A percentile compares a stretch with the other conserved stretches of the same genome.
Evolutionary conservation across 2,888 invertebrate genomes (phyloP).

Genomic region (Oeneis ivallda): DNA sequence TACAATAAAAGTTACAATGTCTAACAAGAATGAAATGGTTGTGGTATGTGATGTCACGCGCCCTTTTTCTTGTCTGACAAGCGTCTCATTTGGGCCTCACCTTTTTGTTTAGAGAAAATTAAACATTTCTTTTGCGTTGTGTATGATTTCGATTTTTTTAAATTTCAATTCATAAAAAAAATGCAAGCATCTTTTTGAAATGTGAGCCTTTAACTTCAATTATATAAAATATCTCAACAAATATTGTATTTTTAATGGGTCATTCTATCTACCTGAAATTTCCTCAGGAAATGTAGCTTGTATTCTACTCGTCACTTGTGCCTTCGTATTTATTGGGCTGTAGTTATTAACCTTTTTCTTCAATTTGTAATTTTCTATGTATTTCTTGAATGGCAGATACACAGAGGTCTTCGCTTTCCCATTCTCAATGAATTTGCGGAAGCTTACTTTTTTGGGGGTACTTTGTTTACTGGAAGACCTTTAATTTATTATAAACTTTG

Average conservation of each 20-base stretch:
- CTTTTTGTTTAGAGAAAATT: too few relatives aligned
- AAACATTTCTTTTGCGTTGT: too few relatives aligned
- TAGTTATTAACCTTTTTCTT: constrained; percentile 67
- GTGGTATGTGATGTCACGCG: too few relatives aligned
- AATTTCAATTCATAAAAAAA: too few relatives aligned
- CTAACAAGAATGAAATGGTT: too few relatives aligned
- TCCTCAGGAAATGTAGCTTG: constrained; percentile 63
- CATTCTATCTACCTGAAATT: constrained; percentile 56
- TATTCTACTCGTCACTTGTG: constrained; percentile 62
- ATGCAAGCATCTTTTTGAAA: too few relatives aligned
- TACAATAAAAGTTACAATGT: too few relatives aligned
- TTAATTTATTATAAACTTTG: constrained; percentile 32
- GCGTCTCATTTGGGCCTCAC: too few relatives aligned
- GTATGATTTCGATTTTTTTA: too few relatives aligned
- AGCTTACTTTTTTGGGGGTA: constrained; percentile 75
- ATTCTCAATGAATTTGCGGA: constrained; percentile 73
- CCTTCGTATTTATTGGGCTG: constrained; percentile 67
- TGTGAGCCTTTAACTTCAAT: too few relatives aligned
- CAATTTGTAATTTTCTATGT: constrained; percentile 68
- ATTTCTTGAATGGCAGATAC: constrained; percentile 85
- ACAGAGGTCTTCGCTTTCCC: constrained; percentile 73
- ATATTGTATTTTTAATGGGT: not conserved
- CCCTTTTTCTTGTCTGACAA: too few relatives aligned
- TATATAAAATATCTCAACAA: too few relatives aligned
- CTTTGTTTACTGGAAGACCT: constrained; percentile 71